A percentile compares a stretch with the other conserved stretches of the same genome.
Evolutionary conservation across 2,113 vertebrate genomes (phyloP).

Genomic region (Nyctibius bracteatus): DNA sequence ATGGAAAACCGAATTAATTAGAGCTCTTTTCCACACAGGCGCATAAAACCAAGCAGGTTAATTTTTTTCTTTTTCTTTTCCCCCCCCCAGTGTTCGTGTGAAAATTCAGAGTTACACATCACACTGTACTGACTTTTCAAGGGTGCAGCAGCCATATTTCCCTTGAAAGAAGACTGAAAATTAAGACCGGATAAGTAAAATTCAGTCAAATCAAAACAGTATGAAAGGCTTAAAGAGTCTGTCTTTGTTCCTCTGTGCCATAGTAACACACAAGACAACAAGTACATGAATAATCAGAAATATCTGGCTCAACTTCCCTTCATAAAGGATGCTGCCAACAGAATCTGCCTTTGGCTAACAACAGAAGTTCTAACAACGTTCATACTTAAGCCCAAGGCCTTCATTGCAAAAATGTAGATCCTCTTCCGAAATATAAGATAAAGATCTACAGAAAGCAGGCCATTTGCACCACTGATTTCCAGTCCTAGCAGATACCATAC

Average conservation of each 20-base stretch:
- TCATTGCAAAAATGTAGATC: fast-evolving
- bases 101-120: neutral
- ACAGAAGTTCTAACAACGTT: neutral
- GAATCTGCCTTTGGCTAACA: neutral
- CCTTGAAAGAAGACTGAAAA: neutral
- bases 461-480: neutral
- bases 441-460: neutral
- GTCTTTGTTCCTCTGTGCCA: neutral
- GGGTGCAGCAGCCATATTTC: neutral
- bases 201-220: neutral
- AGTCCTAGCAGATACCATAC: neutral
- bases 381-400: neutral
- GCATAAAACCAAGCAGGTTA: neutral
- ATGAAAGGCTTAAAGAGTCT: neutral
- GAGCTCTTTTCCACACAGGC: neutral
- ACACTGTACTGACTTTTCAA: neutral
- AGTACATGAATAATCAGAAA: neutral
- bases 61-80: neutral
- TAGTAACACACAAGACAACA: neutral
- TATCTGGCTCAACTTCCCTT: neutral
- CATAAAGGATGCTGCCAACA: neutral
- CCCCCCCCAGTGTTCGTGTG: too few relatives aligned
- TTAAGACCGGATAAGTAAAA: neutral
- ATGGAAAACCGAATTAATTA: neutral
- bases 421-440: neutral